A percentile compares a stretch with the other conserved stretches of the same genome.
Conservation (phyloP, 1,140 invertebrate genomes). For the Brachionus plicatilis region DNA sequence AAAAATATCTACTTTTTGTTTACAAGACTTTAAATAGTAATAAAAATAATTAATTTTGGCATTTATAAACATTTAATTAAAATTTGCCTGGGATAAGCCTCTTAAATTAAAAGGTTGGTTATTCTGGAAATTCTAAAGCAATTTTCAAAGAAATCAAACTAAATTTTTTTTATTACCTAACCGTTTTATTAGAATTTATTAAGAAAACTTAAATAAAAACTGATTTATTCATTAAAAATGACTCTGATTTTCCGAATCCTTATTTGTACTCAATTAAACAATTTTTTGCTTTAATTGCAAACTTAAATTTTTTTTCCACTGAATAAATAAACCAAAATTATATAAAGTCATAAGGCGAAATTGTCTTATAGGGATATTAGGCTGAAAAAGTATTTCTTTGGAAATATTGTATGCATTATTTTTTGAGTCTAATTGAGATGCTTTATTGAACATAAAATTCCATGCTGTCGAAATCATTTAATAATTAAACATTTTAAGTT, state of each 20-base stretch:
- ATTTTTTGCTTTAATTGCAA: slow-evolving; percentile 27
- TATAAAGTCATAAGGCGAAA: neutral
- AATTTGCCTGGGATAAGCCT: neutral
- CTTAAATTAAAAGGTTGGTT: neutral
- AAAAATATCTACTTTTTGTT: neutral
- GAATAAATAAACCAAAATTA: neutral
- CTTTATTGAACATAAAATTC: neutral
- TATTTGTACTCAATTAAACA: slow-evolving; percentile 20
- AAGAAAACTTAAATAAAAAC: slow-evolving; percentile 1
- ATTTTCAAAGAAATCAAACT: neutral
- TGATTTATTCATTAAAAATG: slow-evolving; percentile 11
- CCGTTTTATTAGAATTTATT: neutral
- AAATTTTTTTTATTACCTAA: neutral
- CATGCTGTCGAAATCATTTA: neutral
- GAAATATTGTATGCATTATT: neutral
- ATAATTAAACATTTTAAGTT: neutral
- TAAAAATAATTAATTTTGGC: neutral
- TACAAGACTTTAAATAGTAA: neutral
- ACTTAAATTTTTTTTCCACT: slow-evolving; percentile 22
- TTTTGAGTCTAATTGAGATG: neutral
- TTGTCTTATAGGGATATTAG: neutral
- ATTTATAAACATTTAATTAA: neutral
- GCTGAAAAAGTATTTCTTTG: neutral
- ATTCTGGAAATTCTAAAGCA: neutral
- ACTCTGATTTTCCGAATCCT: neutral